Evolutionary conservation across 1,140 invertebrate species (phyloP).

Genomic region (honey bee (Apis mellifera)): Amel_HAv3.1 CM009931.2:4278001-4278500

Average conservation of each 20-base stretch:
- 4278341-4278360: too few species aligned
- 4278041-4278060: constrained; percentile 8
- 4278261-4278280: constrained; percentile 51
- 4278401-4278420: too few species aligned
- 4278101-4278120: background rate
- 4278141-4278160: background rate
- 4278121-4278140: background rate
- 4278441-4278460: too few species aligned
- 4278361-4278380: too few species aligned
- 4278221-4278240: constrained; percentile 26
- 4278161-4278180: too few species aligned
- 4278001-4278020: too few species aligned
- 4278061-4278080: constrained; percentile 33
- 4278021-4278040: constrained; percentile 1
- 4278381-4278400: too few species aligned
- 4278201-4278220: background rate
- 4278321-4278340: background rate
- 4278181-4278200: constrained; percentile 6
- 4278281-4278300: constrained; percentile 37
- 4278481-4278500: too few species aligned
- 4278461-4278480: too few species aligned
- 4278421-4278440: too few species aligned
- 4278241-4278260: constrained; percentile 14
- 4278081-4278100: background rate
- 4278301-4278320: constrained; percentile 6